Evolutionary conservation across 1,140 invertebrate species (phyloP).

Genomic region (Micrasema minimum): DNA sequence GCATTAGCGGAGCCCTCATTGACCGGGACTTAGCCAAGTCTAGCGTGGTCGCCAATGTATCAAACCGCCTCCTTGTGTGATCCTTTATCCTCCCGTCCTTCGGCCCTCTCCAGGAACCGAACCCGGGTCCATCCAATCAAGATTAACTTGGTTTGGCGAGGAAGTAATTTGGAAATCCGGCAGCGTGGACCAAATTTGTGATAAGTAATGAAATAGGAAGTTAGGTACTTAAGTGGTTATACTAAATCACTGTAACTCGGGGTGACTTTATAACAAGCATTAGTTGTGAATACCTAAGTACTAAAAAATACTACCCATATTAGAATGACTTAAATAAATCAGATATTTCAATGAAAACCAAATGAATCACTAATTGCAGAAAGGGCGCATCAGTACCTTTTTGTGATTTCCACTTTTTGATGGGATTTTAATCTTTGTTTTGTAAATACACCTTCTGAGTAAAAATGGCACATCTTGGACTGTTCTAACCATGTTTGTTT

Average conservation of each 20-base stretch:
- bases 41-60: constrained; percentile 25
- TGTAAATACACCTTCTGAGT: no score
- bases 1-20: constrained; percentile 32
- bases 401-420: no score
- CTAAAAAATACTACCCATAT: not conserved
- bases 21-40: constrained; percentile 14
- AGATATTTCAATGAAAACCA: no score
- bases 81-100: not conserved
- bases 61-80: constrained; percentile 25
- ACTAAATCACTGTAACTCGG: not conserved
- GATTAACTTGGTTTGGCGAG: not conserved
- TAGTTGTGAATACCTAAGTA: not conserved
- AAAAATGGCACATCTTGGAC: no score
- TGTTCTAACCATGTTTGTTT: no score
- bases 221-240: not conserved
- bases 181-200: not conserved
- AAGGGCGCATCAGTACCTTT: no score
- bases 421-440: no score
- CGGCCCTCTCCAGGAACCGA: not conserved
- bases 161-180: constrained; percentile 1
- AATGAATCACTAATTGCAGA: no score
- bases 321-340: not conserved
- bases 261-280: not conserved
- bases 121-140: constrained; percentile 16
- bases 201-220: not conserved